phyloP scores from a whole-genome alignment of 2,797 vertebrate species.

The Pteronotus mesoamericanus region DNA sequence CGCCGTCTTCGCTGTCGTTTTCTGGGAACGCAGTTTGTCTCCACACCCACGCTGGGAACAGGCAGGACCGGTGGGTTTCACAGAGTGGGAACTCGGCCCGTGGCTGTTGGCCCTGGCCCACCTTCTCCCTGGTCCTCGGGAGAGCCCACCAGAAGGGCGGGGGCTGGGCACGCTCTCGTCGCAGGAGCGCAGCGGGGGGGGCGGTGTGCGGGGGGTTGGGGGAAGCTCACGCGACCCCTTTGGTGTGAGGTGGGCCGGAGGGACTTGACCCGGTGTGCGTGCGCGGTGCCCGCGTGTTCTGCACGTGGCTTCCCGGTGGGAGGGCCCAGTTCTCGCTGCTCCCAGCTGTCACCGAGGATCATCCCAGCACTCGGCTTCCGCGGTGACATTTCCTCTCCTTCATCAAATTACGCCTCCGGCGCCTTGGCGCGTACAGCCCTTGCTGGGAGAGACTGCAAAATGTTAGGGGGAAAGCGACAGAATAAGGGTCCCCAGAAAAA shows the following conservation, averaged over 20 bases:
- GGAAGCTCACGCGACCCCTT: too few species aligned
- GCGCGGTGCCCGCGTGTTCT: not conserved
- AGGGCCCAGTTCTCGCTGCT: too few species aligned
- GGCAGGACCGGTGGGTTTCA: not conserved
- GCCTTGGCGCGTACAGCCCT: too few species aligned
- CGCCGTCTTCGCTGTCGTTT: not conserved
- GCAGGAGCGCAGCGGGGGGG: not conserved
- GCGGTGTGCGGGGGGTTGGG: too few species aligned
- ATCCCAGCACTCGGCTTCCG: not conserved
- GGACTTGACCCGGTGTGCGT: rapidly evolving
- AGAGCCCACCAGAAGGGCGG: too few species aligned
- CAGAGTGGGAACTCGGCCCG: rapidly evolving
- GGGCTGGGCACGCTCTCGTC: rapidly evolving
- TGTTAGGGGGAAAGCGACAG: not conserved
- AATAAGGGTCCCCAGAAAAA: not conserved
- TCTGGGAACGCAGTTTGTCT: rapidly evolving
- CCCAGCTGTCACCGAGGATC: not conserved
- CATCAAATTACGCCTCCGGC: not conserved
- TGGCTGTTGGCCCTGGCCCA: not conserved
- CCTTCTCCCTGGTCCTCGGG: not conserved
- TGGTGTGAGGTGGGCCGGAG: rapidly evolving
- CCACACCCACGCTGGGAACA: not conserved
- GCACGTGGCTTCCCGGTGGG: not conserved
- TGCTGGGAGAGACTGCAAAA: not conserved
- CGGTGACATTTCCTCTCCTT: not conserved